Conservation (phyloP, 2,113 vertebrate genomes). For the Octodon degus region DNA sequence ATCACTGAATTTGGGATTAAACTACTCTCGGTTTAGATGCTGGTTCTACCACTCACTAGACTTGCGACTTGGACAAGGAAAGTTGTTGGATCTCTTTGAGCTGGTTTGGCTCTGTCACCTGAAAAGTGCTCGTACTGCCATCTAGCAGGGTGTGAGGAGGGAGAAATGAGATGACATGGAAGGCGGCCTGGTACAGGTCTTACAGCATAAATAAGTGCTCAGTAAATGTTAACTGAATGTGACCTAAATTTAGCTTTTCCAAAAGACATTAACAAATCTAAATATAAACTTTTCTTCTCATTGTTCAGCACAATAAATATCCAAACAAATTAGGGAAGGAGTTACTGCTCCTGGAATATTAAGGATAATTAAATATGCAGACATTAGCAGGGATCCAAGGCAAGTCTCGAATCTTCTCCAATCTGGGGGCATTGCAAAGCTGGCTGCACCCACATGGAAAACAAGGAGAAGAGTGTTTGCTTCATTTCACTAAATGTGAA, state of each 20-base stretch:
- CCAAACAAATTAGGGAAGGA: constrained; percentile 78
- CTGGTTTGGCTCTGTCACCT: constrained; percentile 16
- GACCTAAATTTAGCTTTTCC: constrained; percentile 59
- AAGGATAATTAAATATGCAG: constrained; percentile 66
- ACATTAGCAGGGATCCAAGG: constrained; percentile 56
- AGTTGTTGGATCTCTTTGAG: background rate
- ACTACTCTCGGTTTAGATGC: background rate
- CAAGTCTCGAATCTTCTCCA: constrained; percentile 69
- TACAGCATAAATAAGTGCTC: background rate
- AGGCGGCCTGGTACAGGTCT: background rate
- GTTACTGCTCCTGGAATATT: constrained; percentile 62
- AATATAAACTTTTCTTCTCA: constrained; percentile 38
- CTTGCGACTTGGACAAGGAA: constrained; percentile 45
- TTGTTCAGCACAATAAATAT: constrained; percentile 58
- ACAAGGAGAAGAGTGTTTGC: background rate
- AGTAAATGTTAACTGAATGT: background rate
- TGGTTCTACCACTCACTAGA: background rate
- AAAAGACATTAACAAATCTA: constrained; percentile 66
- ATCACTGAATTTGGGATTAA: background rate
- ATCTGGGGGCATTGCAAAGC: constrained; percentile 25
- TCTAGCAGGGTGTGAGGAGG: background rate
- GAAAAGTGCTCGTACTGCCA: background rate
- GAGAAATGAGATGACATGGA: background rate
- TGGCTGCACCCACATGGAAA: background rate
- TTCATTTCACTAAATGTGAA: constrained; percentile 49